Percentiles rank a stretch among this genome's conserved stretches.
Conservation (phyloP, 2,797 vertebrate genomes). For the Microhierax caerulescens region DNA sequence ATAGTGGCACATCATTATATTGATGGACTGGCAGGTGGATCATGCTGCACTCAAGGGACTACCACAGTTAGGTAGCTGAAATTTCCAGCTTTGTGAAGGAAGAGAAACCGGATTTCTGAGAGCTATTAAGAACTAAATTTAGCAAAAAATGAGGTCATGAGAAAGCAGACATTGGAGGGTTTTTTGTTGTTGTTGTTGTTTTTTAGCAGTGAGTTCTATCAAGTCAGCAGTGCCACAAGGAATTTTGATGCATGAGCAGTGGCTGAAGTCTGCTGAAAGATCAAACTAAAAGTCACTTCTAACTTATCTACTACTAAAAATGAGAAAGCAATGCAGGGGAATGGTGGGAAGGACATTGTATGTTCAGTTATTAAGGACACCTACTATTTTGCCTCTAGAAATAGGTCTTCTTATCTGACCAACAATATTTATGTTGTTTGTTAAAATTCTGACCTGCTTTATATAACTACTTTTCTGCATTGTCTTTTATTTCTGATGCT, state of each 20-base stretch:
- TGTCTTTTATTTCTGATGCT: background rate
- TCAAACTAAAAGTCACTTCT: background rate
- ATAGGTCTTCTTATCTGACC: background rate
- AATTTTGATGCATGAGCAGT: background rate
- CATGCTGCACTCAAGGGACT: background rate
- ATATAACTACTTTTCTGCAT: background rate
- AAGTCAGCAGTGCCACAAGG: background rate
- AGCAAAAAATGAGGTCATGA: background rate
- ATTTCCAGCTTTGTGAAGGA: background rate
- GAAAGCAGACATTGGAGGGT: background rate
- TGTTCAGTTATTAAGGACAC: background rate
- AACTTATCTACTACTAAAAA: background rate
- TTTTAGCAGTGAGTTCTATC: background rate
- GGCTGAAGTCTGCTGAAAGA: background rate
- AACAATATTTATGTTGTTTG: background rate
- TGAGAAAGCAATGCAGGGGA: background rate
- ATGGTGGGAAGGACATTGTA: background rate
- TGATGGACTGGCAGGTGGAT: background rate
- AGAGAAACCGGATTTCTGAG: background rate
- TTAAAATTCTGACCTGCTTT: background rate
- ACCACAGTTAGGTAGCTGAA: background rate
- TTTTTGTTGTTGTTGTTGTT: background rate
- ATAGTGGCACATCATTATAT: background rate
- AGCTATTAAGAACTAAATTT: background rate
- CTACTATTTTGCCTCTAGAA: background rate